These are phyloP conservation scores for Drosophila lowei DNA, from an alignment of 1,140 invertebrate genomes.

Conservation along the genomic window DNA sequence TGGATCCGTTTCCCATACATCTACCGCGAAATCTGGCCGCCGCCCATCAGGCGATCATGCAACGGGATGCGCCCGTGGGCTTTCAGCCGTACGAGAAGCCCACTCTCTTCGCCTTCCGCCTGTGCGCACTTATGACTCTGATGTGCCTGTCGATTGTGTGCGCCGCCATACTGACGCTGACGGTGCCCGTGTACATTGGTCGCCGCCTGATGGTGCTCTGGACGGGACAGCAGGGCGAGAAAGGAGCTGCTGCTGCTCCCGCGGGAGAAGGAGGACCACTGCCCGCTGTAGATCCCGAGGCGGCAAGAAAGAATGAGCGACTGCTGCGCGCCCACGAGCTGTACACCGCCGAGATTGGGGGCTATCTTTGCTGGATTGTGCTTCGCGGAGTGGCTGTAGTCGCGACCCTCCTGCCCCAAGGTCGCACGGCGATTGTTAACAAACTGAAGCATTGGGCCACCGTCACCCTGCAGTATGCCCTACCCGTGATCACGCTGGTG, in stretches of 20 bases:
- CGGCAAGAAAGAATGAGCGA: slow-evolving; percentile 84
- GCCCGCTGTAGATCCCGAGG: slow-evolving; percentile 42
- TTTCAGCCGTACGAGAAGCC: slow-evolving; percentile 95
- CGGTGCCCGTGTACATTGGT: slow-evolving; percentile 94
- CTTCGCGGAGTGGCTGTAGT: slow-evolving; percentile 91
- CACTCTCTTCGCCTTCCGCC: slow-evolving; percentile 90
- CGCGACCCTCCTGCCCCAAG: slow-evolving; percentile 94
- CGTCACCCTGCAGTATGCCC: slow-evolving; percentile 87
- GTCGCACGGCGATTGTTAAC: slow-evolving; percentile 89
- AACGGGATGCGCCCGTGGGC: slow-evolving; percentile 89
- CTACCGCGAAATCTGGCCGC: slow-evolving; percentile 87
- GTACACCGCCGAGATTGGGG: slow-evolving; percentile 94
- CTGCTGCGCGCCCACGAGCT: slow-evolving; percentile 93
- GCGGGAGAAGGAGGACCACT: not conserved
- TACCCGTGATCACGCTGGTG: slow-evolving; percentile 86
- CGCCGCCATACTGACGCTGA: slow-evolving; percentile 84
- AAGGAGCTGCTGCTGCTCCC: slow-evolving; percentile 83
- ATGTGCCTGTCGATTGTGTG: slow-evolving; percentile 94
- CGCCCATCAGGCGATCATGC: slow-evolving; percentile 91
- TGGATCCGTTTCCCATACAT: slow-evolving; percentile 61
- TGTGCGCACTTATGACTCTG: slow-evolving; percentile 89
- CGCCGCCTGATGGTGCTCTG: slow-evolving; percentile 94
- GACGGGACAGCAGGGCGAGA: slow-evolving; percentile 83
- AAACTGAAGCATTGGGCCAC: slow-evolving; percentile 90
- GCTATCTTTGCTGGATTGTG: slow-evolving; percentile 96